phyloP scores from a whole-genome alignment of 2,113 vertebrate species.

The Chaetorhynchus papuensis region DNA sequence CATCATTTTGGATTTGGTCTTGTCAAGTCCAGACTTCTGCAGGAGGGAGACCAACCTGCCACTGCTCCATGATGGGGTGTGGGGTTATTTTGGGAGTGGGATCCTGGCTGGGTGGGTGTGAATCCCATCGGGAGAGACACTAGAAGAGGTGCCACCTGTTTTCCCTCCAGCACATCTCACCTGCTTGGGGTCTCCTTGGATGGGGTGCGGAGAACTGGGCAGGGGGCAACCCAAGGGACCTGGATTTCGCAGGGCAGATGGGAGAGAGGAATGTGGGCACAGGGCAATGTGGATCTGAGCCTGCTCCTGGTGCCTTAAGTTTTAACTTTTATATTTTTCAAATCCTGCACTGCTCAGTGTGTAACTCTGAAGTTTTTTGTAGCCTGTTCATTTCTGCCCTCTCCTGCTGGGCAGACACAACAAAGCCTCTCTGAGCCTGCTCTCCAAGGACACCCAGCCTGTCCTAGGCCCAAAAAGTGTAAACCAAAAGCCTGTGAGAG shows the following conservation, averaged over 20 bases:
- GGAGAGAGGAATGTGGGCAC: background rate
- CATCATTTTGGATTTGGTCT: background rate
- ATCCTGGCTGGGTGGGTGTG: background rate
- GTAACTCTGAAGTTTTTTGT: too few relatives aligned
- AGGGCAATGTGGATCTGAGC: background rate
- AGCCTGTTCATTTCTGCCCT: too few relatives aligned
- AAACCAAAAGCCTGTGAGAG: too few relatives aligned
- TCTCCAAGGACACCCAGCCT: too few relatives aligned
- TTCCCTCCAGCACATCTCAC: background rate
- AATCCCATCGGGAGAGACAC: background rate
- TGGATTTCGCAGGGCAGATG: background rate
- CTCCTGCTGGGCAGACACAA: too few relatives aligned
- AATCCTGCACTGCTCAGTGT: too few relatives aligned
- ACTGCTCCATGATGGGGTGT: background rate
- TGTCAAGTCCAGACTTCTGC: fast-evolving
- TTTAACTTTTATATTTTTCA: too few relatives aligned
- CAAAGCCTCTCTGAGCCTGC: too few relatives aligned
- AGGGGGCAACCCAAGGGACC: too few relatives aligned
- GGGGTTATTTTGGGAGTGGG: background rate
- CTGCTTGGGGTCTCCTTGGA: background rate
- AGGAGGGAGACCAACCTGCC: background rate
- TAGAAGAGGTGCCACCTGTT: background rate
- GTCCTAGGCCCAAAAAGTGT: too few relatives aligned
- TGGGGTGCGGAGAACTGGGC: background rate
- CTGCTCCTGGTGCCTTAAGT: too few relatives aligned